These are phyloP conservation scores for Setipinna tenuifilis DNA, from an alignment of 2,797 vertebrate species.

Conservation along the genomic window DNA sequence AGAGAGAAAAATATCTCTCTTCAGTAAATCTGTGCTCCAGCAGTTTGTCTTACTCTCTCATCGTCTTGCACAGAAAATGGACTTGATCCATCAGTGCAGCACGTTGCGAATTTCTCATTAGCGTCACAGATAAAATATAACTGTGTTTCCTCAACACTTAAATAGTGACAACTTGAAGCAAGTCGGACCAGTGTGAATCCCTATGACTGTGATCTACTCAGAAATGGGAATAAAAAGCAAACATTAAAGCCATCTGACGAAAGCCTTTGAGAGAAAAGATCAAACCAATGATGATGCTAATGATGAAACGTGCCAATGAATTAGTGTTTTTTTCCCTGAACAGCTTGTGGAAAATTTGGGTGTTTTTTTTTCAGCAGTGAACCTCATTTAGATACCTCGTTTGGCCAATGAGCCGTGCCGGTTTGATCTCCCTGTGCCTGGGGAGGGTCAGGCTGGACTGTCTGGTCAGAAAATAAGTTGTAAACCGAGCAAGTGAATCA, in stretches of 20 bases:
- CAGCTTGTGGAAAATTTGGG: not conserved
- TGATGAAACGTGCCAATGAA: not conserved
- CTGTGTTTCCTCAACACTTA: constrained; percentile 31
- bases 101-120: constrained; percentile 46
- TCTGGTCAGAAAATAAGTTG: not conserved
- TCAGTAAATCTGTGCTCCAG: constrained; percentile 31
- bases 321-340: not conserved
- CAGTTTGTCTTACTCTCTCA: not conserved
- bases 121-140: constrained; percentile 37
- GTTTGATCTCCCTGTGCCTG: not conserved
- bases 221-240: not conserved
- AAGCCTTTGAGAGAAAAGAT: not conserved
- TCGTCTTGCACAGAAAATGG: constrained; percentile 9
- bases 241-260: not conserved
- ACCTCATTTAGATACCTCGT: not conserved
- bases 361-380: not conserved
- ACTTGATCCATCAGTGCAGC: not conserved
- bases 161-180: constrained; percentile 29
- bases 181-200: not conserved
- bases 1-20: not conserved
- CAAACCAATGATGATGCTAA: not conserved
- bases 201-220: not conserved
- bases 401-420: not conserved
- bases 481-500: not conserved
- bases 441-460: not conserved